phyloP scores from a whole-genome alignment of 2,113 vertebrate species.

The Asarcornis scutulata region DNA sequence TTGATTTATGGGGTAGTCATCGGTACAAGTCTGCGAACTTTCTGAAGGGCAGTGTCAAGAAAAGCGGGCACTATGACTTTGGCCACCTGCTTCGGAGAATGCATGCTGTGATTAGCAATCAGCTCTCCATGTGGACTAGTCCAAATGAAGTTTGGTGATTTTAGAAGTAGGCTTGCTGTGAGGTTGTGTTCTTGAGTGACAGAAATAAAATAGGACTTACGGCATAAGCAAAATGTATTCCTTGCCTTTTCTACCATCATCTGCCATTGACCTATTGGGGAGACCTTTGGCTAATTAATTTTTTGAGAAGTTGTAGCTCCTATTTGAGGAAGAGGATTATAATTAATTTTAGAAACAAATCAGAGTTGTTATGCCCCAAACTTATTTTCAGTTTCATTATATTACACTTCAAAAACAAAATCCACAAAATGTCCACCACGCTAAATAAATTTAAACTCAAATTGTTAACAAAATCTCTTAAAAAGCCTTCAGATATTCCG shows the following conservation, averaged over 20 bases:
- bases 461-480: neutral
- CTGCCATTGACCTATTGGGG: neutral
- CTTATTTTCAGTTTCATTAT: neutral
- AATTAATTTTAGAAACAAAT: neutral
- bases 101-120: rapidly evolving
- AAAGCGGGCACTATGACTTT: neutral
- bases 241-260: neutral
- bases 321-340: neutral
- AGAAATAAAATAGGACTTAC: neutral
- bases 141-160: neutral
- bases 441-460: neutral
- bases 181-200: neutral
- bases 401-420: neutral
- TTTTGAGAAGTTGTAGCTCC: neutral
- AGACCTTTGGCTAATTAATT: neutral
- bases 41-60: neutral
- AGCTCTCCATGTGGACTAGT: neutral
- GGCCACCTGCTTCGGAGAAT: neutral
- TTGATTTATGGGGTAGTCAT: neutral
- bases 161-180: neutral
- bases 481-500: neutral
- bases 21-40: neutral
- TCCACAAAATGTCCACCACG: neutral
- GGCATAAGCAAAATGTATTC: neutral
- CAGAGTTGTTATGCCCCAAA: neutral